Conservation (phyloP, 2,888 invertebrate genomes). For the Slavum lentiscoides region DNA sequence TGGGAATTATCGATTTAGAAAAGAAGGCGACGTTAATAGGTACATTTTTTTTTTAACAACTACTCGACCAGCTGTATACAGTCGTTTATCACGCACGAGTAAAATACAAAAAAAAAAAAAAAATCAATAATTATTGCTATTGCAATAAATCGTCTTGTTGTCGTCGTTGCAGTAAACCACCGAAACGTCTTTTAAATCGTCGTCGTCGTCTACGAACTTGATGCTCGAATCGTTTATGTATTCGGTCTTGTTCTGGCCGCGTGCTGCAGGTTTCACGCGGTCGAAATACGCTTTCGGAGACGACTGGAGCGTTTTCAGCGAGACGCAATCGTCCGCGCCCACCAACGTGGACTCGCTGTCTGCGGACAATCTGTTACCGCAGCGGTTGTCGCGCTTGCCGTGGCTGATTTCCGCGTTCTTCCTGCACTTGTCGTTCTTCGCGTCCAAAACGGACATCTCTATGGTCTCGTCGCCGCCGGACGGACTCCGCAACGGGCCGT, state of each 20-base stretch:
- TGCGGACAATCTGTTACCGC: slow-evolving; percentile 18
- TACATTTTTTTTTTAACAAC: no score
- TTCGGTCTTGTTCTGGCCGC: slow-evolving; percentile 54
- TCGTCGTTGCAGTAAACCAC: not conserved
- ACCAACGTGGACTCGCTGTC: slow-evolving; percentile 41
- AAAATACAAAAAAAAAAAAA: no score
- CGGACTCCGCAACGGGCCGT: slow-evolving; percentile 36
- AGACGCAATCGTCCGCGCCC: slow-evolving; percentile 25
- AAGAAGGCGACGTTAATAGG: no score
- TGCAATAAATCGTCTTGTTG: no score
- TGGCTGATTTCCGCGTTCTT: slow-evolving; percentile 39
- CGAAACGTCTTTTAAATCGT: slow-evolving; percentile 59
- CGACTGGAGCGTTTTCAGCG: slow-evolving; percentile 65
- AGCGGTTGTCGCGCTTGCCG: not conserved
- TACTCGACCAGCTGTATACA: no score
- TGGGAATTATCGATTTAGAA: no score
- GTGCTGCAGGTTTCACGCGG: not conserved
- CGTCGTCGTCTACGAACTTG: slow-evolving; percentile 73
- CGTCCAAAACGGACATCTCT: slow-evolving; percentile 56
- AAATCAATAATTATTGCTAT: no score
- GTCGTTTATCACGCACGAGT: no score
- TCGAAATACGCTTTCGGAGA: slow-evolving; percentile 62
- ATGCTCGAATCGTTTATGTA: slow-evolving; percentile 67
- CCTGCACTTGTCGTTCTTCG: slow-evolving; percentile 33
- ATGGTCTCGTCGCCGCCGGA: slow-evolving; percentile 55